These are phyloP conservation scores for Okapia johnstoni DNA, from an alignment of 2,113 vertebrate genomes.

Conservation along the genomic window DNA sequence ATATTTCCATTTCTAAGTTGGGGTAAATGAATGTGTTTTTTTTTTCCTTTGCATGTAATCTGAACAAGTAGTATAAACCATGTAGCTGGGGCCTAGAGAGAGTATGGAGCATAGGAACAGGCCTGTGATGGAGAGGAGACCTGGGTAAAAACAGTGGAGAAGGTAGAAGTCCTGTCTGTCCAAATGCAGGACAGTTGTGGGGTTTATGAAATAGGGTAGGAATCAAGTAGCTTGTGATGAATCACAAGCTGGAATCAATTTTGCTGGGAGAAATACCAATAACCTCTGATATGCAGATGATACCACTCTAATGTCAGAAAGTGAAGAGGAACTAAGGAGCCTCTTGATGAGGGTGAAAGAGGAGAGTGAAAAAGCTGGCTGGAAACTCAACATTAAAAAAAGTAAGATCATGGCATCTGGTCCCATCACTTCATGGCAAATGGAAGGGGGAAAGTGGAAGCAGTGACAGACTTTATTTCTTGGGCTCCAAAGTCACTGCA, in stretches of 20 bases:
- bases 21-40: not conserved
- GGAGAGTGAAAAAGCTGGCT: not conserved
- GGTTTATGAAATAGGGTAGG: not conserved
- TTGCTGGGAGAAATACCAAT: not conserved
- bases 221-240: not conserved
- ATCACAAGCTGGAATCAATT: not conserved
- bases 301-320: not conserved
- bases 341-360: not conserved
- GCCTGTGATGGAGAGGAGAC: not conserved
- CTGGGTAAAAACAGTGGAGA: not conserved
- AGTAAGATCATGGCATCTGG: not conserved
- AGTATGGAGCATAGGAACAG: not conserved
- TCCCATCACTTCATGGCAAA: not conserved
- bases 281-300: not conserved
- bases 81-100: not conserved
- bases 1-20: constrained; percentile 16
- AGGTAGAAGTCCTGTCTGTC: not conserved
- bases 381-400: not conserved
- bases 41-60: constrained; percentile 23
- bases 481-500: not conserved
- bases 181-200: not conserved
- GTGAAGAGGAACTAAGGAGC: not conserved
- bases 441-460: not conserved
- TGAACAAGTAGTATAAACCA: not conserved
- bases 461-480: not conserved